Evolutionary conservation across 1,140 invertebrate species (phyloP), one percentile per base, ranked within the genome.

Genomic region (Colletes latitarsis): DNA sequence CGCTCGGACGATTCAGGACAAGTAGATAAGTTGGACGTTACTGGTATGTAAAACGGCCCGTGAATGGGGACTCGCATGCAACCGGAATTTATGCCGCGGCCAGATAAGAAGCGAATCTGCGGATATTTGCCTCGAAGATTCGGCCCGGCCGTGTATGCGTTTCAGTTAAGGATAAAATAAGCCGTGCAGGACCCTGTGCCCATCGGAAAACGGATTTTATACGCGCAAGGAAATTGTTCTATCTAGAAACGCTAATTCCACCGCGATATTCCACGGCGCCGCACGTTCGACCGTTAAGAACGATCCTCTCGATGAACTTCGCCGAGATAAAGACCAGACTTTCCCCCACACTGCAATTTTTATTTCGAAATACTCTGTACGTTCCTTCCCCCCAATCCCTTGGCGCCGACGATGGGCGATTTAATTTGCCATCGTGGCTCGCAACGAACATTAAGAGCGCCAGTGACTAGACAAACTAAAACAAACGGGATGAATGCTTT

Each of bases 1-100:
- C 52, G 30, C 71, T 60, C 43, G 63, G 43, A 74, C 78, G 71
- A 73, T 79, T 53, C 77, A 15, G 60, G 21, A 79, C 77, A 41
- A 79, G 77, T 73, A 80, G 78, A 80, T 80, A 80, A 80, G 71
- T 80, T 62, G 62, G 60, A 74, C 43, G 72, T 75, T 80, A 80
- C 78, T 62, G 63, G 63, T 75, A 80, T 68, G 78, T 80, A 80
- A 80, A 80, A 46, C 55, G 71, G 63, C 43, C 55, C 63, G 78
- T 73, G 77, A 80, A 74, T 68, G 72, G 71, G 52, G 72, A 53
- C 53, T 74, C 71, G 78, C 71, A 41, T 74, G 78, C 78, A 67
- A 80, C 71, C 60, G 78, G 15, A 67, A 80, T 80, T 80, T 80
- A 80, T 80, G 64, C 72, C 72, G 15, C 21, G 52, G 41, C 5